Conservation (phyloP, 2,113 vertebrate genomes). For the Erythrocercus mccallii region DNA sequence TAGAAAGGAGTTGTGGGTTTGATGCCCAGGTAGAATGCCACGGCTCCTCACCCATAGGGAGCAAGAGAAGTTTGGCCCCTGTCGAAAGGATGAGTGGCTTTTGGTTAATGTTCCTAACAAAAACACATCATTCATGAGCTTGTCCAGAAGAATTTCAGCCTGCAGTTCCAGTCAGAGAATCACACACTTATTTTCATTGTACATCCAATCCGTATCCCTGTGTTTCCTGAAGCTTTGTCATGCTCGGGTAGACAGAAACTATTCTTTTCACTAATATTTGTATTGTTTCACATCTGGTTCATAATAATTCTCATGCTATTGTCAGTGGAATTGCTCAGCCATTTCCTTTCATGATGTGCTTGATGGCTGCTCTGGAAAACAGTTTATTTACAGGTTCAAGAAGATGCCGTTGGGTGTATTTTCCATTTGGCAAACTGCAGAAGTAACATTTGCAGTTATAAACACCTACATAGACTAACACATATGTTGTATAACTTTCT, state of each 20-base stretch:
- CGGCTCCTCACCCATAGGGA: fast-evolving
- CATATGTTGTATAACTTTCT: neutral
- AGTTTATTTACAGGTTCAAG: constrained; percentile 54
- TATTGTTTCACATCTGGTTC: constrained; percentile 60
- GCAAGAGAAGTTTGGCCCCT: neutral
- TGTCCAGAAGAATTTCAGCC: neutral
- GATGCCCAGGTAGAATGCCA: neutral
- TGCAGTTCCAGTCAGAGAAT: neutral
- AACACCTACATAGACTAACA: constrained; percentile 22
- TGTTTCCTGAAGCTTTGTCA: constrained; percentile 49
- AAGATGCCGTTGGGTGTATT: constrained; percentile 22
- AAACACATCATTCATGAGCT: neutral
- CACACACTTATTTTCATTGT: neutral
- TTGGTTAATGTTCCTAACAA: neutral
- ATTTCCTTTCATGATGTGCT: constrained; percentile 60
- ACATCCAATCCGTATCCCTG: neutral
- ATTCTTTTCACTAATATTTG: constrained; percentile 54
- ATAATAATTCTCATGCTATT: constrained; percentile 55
- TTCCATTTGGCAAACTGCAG: constrained; percentile 32
- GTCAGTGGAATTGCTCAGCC: constrained; percentile 39
- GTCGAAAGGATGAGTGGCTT: neutral
- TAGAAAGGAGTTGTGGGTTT: neutral
- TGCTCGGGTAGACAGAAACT: constrained; percentile 8
- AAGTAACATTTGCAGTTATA: constrained; percentile 24
- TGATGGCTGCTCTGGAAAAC: constrained; percentile 52